These are phyloP conservation scores for Biston betularia DNA, from an alignment of 2,888 invertebrate genomes.

Conservation along the genomic window DNA sequence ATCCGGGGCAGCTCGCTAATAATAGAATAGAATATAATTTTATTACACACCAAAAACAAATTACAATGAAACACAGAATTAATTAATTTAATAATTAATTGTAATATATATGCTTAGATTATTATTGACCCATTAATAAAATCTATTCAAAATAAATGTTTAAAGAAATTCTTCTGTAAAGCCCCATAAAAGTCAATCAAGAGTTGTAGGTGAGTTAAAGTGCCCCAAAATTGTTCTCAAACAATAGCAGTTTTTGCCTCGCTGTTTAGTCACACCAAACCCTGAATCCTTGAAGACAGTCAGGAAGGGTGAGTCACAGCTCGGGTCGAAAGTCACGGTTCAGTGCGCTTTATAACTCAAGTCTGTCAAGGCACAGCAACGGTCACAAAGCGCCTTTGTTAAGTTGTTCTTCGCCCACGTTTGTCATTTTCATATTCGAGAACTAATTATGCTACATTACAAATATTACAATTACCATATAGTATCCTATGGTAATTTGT, in stretches of 20 bases:
- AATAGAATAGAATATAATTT: too few species aligned
- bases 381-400: conserved; percentile 44
- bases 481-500: conserved; percentile 48
- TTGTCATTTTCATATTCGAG: conserved; percentile 46
- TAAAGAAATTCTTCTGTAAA: conserved; percentile 29
- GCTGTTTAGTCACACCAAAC: conserved; percentile 66
- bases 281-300: conserved; percentile 69
- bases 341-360: conserved; percentile 61
- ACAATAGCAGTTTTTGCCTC: conserved; percentile 73
- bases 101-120: too few species aligned
- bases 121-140: too few species aligned
- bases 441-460: conserved; percentile 48
- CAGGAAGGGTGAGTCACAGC: conserved; percentile 77
- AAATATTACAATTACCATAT: conserved; percentile 45
- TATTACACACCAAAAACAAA: too few species aligned
- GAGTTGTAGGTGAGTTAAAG: conserved; percentile 35
- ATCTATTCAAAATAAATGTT: neutral
- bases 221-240: conserved; percentile 54
- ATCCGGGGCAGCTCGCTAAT: too few species aligned
- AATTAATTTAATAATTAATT: too few species aligned
- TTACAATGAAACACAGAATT: too few species aligned
- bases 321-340: conserved; percentile 72
- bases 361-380: conserved; percentile 50
- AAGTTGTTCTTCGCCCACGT: conserved; percentile 45
- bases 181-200: conserved; percentile 46